Conservation (phyloP, 2,888 invertebrate species). For the Itoplectis maculator region DNA sequence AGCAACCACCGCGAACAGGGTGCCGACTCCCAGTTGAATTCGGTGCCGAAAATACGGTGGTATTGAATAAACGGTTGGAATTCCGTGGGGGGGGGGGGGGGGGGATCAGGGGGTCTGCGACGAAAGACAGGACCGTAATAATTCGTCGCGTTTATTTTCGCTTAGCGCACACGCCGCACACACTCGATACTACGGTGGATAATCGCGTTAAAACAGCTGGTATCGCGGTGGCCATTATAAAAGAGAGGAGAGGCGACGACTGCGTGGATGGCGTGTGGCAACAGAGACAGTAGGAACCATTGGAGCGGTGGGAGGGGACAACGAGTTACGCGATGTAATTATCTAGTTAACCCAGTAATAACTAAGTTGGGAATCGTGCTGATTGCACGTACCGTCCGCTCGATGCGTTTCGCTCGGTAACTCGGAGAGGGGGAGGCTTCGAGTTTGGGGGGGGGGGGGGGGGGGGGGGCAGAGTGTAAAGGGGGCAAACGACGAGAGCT, state of each 20-base stretch:
- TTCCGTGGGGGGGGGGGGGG: background rate
- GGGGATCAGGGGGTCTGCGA: no score
- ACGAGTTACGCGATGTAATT: slow-evolving; percentile 62
- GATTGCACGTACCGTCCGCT: slow-evolving; percentile 59
- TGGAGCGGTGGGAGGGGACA: no score
- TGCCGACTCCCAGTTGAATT: background rate
- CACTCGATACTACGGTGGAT: slow-evolving; percentile 39
- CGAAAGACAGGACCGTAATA: slow-evolving; percentile 1
- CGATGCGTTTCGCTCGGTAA: slow-evolving; percentile 64
- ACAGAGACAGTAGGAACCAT: background rate
- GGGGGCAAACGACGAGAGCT: background rate
- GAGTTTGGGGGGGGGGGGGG: background rate
- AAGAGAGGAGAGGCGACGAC: background rate
- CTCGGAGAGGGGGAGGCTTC: slow-evolving; percentile 18
- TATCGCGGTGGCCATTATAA: slow-evolving; percentile 12
- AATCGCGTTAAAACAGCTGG: slow-evolving; percentile 58
- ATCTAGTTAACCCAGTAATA: slow-evolving; percentile 66
- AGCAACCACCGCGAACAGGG: background rate
- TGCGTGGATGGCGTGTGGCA: background rate
- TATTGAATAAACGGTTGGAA: slow-evolving; percentile 4
- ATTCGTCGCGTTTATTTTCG: background rate
- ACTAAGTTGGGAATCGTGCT: slow-evolving; percentile 66
- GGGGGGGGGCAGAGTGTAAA: no score
- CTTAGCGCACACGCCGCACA: background rate
- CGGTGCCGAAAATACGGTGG: background rate